These are phyloP conservation scores for Toxotes chatareus DNA, from an alignment of 2,113 vertebrate species.

Conservation along the genomic window DNA sequence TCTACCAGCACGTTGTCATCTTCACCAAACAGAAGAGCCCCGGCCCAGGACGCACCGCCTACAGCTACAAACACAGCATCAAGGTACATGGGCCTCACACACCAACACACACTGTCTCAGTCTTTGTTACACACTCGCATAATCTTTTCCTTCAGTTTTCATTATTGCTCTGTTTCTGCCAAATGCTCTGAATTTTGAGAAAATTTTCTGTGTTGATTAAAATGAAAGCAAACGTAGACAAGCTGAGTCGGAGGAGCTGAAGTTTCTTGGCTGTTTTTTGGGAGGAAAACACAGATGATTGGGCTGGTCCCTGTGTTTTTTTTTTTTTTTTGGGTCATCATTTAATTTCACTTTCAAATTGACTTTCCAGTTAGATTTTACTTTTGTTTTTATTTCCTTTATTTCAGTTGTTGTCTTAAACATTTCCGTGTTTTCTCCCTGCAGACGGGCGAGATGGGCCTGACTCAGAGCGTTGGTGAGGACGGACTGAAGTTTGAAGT, in stretches of 20 bases:
- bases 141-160: background rate
- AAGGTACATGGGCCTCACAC: slow-evolving; percentile 76
- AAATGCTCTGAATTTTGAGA: no score
- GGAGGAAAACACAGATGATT: background rate
- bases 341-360: background rate
- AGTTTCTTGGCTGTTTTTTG: background rate
- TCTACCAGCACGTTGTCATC: slow-evolving; percentile 90
- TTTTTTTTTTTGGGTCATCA: background rate
- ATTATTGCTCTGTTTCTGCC: background rate
- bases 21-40: slow-evolving; percentile 91
- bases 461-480: slow-evolving; percentile 91
- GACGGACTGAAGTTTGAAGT: slow-evolving; percentile 90
- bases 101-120: background rate
- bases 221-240: slow-evolving; percentile 2
- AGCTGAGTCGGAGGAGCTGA: background rate
- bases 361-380: background rate
- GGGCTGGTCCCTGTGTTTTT: background rate
- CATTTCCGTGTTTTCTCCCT: background rate
- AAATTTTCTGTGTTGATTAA: background rate
- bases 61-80: slow-evolving; percentile 88
- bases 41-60: slow-evolving; percentile 79
- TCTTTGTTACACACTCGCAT: background rate
- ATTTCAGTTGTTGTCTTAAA: background rate
- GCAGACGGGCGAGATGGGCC: slow-evolving; percentile 91
- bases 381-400: background rate